These are phyloP conservation scores for Macrotrachela quadricornifera DNA, from an alignment of 1,140 invertebrate species.

Conservation along the genomic window DNA sequence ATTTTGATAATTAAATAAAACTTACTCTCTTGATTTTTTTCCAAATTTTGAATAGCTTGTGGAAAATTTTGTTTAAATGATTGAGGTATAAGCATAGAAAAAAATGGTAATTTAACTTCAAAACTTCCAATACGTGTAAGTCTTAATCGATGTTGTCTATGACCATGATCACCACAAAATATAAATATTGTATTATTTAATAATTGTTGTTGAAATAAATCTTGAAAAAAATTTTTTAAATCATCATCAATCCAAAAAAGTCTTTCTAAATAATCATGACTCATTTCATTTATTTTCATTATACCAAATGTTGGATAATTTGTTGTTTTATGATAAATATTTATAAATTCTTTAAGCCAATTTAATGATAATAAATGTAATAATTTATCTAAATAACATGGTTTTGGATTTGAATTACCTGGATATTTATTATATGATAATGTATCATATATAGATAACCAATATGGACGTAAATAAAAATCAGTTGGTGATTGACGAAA, in stretches of 20 bases:
- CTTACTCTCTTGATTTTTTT: constrained; percentile 1
- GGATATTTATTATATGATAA: not conserved
- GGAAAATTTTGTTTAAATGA: not conserved
- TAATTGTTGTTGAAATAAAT: not conserved
- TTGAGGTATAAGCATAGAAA: constrained; percentile 2
- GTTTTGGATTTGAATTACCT: constrained; percentile 2
- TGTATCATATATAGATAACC: constrained; percentile 12
- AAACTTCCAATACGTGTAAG: constrained; percentile 5
- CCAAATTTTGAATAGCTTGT: not conserved
- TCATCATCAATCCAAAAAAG: constrained; percentile 5
- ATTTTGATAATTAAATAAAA: too few relatives aligned
- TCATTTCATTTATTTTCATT: constrained; percentile 8
- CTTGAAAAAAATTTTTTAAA: constrained; percentile 4
- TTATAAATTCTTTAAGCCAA: constrained; percentile 1
- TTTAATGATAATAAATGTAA: constrained; percentile 2
- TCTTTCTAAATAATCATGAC: constrained; percentile 9
- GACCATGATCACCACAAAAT: constrained; percentile 9
- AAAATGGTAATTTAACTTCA: constrained; percentile 9
- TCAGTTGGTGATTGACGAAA: constrained; percentile 14
- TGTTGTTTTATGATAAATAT: not conserved
- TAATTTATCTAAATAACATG: constrained; percentile 6
- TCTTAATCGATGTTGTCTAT: constrained; percentile 3
- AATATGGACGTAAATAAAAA: constrained; percentile 16
- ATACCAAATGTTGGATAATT: not conserved
- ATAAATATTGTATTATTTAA: constrained; percentile 6